Evolutionary conservation across 1,140 invertebrate species (phyloP), one percentile per base, ranked within the genome.

Genomic region (Drosophila neocordata): DNA sequence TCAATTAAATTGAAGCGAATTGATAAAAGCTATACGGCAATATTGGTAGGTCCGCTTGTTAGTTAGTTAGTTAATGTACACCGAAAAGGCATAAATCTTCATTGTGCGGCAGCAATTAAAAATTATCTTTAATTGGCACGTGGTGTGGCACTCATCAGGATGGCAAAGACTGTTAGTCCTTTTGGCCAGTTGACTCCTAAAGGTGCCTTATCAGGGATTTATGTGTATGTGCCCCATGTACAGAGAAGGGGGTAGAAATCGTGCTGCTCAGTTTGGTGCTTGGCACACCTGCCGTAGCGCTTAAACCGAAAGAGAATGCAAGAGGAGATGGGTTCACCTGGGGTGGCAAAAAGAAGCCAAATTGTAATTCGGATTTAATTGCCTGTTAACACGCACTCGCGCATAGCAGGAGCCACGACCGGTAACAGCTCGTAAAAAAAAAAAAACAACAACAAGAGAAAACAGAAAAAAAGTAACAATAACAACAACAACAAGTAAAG

Each of bases 281-380:
- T 9, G 77, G 73, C 82, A 73, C 82, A 88, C 83, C 82, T 88
- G 83, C 66, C 72, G 75, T n/a, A n/a, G n/a, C n/a, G n/a, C n/a
- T n/a, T n/a, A n/a, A n/a, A n/a, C n/a, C n/a, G n/a, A n/a, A n/a
- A n/a, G n/a, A n/a, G n/a, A n/a, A n/a, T n/a, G n/a, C n/a, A n/a
- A n/a, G n/a, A n/a, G n/a, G n/a, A n/a, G n/a, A n/a, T n/a, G n/a
- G n/a, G n/a, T n/a, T n/a, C n/a, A n/a, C n/a, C n/a, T n/a, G n/a
- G n/a, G n/a, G n/a, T n/a, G 22, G 80, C 59, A 69, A 66, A 85
- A 88, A 87, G 78, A 66, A 73, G 79, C 82, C 79, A 74, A 76
- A 88, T 79, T 87, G 83, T 88, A 87, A 87, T 87, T 88, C 79
- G 83, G 83, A 87, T 87, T 87, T 87, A 87, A 87, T 87, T 87